Percentiles rank a stretch among this genome's conserved stretches.
Evolutionary conservation across 2,113 vertebrate genomes (phyloP).

Genomic region (Todiramphus chloris): DNA sequence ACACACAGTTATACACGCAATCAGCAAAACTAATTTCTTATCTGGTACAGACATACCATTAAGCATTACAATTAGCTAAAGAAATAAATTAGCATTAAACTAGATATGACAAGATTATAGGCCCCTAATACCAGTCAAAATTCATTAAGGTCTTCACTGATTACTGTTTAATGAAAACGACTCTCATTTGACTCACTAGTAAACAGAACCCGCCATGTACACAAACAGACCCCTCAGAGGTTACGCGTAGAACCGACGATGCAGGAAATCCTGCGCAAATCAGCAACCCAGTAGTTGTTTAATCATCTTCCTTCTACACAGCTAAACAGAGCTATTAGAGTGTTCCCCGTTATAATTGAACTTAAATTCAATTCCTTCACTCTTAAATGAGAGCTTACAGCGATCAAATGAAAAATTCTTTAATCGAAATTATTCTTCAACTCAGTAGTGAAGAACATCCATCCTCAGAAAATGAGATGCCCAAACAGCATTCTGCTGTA

Average conservation of each 20-base stretch:
- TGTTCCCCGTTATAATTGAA: neutral
- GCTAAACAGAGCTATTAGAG: neutral
- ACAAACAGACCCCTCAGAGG: neutral
- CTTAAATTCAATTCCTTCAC: neutral
- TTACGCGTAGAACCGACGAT: neutral
- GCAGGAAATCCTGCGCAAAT: neutral
- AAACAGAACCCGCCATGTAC: neutral
- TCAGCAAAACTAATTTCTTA: slow-evolving; percentile 12
- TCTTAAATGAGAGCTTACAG: neutral
- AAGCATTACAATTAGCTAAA: slow-evolving; percentile 3
- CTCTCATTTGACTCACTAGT: neutral
- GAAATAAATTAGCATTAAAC: neutral
- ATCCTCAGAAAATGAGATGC: neutral
- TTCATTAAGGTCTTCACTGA: neutral
- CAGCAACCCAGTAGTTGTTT: neutral
- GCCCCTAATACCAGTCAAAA: neutral
- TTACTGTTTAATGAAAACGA: neutral
- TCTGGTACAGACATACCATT: neutral
- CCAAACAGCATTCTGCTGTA: neutral
- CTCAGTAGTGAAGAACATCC: neutral
- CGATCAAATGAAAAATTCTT: neutral
- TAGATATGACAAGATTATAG: neutral
- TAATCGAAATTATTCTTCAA: neutral
- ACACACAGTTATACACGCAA: neutral
- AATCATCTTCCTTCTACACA: neutral